These are phyloP conservation scores for Campodea augens DNA, from an alignment of 1,140 invertebrate genomes.

Conservation along the genomic window DNA sequence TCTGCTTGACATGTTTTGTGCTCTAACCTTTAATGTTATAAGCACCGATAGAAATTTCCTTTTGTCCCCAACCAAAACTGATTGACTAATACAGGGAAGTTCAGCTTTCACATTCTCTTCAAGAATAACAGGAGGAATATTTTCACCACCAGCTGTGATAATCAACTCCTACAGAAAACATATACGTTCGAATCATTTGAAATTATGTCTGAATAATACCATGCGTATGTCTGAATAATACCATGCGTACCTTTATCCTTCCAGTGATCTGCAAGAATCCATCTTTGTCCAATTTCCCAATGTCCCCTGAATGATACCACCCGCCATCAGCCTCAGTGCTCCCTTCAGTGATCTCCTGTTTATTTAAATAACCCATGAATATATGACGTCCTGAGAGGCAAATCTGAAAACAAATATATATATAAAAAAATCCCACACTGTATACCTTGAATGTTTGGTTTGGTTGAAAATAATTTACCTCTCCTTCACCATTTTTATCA, in stretches of 20 bases:
- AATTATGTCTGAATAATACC: background rate
- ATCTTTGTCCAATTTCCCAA: slow-evolving; percentile 54
- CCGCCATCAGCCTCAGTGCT: slow-evolving; percentile 42
- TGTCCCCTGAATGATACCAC: slow-evolving; percentile 64
- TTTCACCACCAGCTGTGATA: slow-evolving; percentile 88
- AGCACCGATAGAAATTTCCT: slow-evolving; percentile 68
- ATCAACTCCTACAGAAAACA: slow-evolving; percentile 48
- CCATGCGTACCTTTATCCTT: slow-evolving; percentile 39
- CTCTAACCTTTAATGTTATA: slow-evolving; percentile 62
- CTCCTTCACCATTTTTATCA: slow-evolving; percentile 52
- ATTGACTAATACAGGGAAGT: slow-evolving; percentile 56
- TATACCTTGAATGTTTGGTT: background rate
- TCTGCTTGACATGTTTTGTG: too few species aligned
- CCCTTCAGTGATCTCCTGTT: slow-evolving; percentile 51
- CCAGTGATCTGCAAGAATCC: slow-evolving; percentile 63
- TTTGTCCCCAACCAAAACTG: slow-evolving; percentile 66
- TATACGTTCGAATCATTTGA: background rate
- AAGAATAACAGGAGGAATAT: slow-evolving; percentile 67
- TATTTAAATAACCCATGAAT: slow-evolving; percentile 78
- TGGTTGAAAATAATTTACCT: slow-evolving; percentile 26
- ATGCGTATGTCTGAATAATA: too few species aligned
- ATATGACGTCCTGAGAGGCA: slow-evolving; percentile 55
- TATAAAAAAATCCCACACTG: slow-evolving; percentile 3
- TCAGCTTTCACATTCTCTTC: slow-evolving; percentile 60
- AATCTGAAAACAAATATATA: too few species aligned